A percentile compares a stretch with the other conserved stretches of the same genome.
These are phyloP conservation scores for Marmota flaviventris DNA, from an alignment of 2,113 vertebrate genomes.

Conservation along the genomic window DNA sequence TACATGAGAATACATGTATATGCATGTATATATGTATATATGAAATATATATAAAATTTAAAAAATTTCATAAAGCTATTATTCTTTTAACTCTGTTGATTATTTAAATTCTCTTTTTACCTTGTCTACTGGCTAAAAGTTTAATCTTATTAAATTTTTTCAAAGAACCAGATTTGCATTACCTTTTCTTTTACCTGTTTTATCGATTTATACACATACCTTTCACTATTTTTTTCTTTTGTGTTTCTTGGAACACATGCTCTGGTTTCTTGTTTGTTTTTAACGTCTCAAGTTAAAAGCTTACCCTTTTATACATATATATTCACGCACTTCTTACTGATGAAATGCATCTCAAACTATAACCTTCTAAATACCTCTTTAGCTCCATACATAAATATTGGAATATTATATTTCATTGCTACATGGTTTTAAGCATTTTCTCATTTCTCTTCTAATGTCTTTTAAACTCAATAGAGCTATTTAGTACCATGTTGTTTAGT, in stretches of 20 bases:
- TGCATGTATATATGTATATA: too few species aligned
- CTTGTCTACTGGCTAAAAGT: not conserved
- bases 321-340: not conserved
- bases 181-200: not conserved
- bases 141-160: not conserved
- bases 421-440: not conserved
- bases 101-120: slow-evolving; percentile 2
- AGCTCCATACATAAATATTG: slow-evolving; percentile 4
- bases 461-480: not conserved
- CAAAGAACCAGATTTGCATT: not conserved
- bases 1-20: too few species aligned
- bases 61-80: not conserved
- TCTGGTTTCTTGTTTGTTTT: not conserved
- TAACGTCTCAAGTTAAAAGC: slow-evolving; percentile 15
- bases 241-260: not conserved
- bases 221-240: slow-evolving; percentile 15
- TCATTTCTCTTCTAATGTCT: not conserved
- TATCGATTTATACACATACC: not conserved
- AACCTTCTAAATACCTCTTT: not conserved
- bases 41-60: too few species aligned
- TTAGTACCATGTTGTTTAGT: slow-evolving; percentile 9
- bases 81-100: slow-evolving; percentile 17
- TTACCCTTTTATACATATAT: slow-evolving; percentile 1
- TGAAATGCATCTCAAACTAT: not conserved
- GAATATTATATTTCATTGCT: slow-evolving; percentile 17